phyloP scores from a whole-genome alignment of 2,113 vertebrate species.

The Castor canadensis region DNA sequence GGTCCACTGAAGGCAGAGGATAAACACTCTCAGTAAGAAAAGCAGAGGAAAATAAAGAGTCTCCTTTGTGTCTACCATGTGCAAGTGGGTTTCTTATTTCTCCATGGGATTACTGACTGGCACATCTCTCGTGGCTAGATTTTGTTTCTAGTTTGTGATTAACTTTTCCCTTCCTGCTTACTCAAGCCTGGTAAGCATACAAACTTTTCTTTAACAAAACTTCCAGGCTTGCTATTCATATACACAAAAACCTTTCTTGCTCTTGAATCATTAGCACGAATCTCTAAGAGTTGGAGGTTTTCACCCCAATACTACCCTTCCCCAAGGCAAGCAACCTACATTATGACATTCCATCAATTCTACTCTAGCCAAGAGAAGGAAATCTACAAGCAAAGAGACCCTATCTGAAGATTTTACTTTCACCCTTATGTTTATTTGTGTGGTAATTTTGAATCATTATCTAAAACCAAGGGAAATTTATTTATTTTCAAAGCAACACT shows the following conservation, averaged over 20 bases:
- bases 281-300: too few relatives aligned
- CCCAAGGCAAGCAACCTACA: background rate
- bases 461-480: too few relatives aligned
- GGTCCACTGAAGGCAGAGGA: background rate
- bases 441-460: background rate
- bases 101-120: background rate
- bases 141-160: background rate
- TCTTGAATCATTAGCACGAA: background rate
- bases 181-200: background rate
- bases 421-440: background rate
- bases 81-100: background rate
- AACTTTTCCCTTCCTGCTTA: background rate
- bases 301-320: too few relatives aligned
- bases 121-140: background rate
- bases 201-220: background rate
- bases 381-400: background rate
- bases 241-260: background rate
- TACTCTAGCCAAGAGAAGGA: background rate
- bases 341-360: background rate
- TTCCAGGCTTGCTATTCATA: background rate
- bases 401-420: background rate
- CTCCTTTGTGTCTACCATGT: background rate
- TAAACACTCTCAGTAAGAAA: background rate
- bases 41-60: background rate
- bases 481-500: too few relatives aligned